Conservation (phyloP, 1,140 invertebrate genomes). For the Pseudomyrmex concolor region DNA sequence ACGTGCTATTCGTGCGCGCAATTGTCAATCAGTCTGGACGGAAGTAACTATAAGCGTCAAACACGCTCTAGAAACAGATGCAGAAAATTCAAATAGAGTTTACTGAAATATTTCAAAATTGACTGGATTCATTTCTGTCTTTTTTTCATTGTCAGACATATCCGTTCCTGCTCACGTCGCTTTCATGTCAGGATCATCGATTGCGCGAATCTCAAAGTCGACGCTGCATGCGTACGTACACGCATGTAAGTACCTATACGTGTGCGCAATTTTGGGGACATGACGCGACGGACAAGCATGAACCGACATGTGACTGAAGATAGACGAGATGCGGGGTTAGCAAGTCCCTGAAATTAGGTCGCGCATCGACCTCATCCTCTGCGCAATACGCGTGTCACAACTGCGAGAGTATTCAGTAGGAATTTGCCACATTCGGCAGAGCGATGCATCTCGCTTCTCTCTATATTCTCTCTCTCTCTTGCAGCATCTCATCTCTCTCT, state of each 20-base stretch:
- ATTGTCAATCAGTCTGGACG: slow-evolving; percentile 15
- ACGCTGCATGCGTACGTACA: background rate
- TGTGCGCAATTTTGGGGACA: slow-evolving; percentile 44
- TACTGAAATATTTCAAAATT: background rate
- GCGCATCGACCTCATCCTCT: slow-evolving; percentile 44
- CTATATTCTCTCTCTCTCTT: slow-evolving; percentile 7
- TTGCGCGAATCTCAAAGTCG: slow-evolving; percentile 54
- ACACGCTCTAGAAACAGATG: background rate
- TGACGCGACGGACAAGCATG: slow-evolving; percentile 14
- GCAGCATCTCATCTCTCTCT: slow-evolving; percentile 22
- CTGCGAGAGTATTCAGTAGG: slow-evolving; percentile 66
- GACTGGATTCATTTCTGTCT: background rate
- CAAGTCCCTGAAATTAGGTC: slow-evolving; percentile 70
- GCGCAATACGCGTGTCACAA: slow-evolving; percentile 66
- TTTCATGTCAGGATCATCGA: slow-evolving; percentile 62
- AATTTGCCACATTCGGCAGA: slow-evolving; percentile 70
- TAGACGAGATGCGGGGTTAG: slow-evolving; percentile 15
- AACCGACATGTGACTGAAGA: background rate
- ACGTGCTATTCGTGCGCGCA: background rate
- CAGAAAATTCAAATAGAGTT: slow-evolving; percentile 1
- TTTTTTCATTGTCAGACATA: background rate
- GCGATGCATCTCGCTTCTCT: slow-evolving; percentile 63
- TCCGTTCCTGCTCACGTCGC: slow-evolving; percentile 21
- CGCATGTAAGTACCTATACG: background rate
- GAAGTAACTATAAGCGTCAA: background rate